phyloP scores from a whole-genome alignment of 2,797 vertebrate species.

The Intellagama lesueurii region DNA sequence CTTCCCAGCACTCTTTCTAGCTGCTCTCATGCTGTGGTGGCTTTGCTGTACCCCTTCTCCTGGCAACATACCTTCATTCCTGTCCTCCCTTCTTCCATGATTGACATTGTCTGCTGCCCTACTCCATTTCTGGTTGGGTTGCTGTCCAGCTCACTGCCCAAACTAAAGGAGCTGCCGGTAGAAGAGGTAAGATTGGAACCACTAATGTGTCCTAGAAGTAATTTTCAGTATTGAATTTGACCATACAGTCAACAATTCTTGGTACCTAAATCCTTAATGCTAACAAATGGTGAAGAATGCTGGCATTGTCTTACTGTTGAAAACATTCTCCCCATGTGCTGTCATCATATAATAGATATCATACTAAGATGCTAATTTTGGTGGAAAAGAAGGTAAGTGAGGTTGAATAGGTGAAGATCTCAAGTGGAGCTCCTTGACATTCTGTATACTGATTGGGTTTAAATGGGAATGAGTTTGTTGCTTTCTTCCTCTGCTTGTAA shows the following conservation, averaged over 20 bases:
- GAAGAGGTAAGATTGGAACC: constrained; percentile 89
- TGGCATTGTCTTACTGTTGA: neutral
- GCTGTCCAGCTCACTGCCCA: constrained; percentile 95
- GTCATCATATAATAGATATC: neutral
- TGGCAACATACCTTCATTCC: constrained; percentile 99
- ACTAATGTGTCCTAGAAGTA: neutral
- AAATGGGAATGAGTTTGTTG: neutral
- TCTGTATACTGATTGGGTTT: neutral
- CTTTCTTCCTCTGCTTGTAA: neutral
- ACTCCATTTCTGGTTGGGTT: constrained; percentile 97
- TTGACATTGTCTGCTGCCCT: constrained; percentile 98
- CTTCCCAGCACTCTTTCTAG: constrained; percentile 91
- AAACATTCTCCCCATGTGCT: no score
- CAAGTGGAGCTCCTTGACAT: neutral
- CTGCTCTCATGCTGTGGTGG: constrained; percentile 95
- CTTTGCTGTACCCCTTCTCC: constrained; percentile 98
- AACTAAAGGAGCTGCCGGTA: constrained; percentile 95
- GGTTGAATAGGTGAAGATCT: neutral
- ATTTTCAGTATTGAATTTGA: neutral
- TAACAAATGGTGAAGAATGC: neutral
- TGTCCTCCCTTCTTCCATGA: constrained; percentile 95
- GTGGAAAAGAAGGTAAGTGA: neutral
- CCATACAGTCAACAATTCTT: neutral
- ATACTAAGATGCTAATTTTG: neutral
- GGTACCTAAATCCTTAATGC: neutral